phyloP scores from a whole-genome alignment of 2,888 invertebrate genomes.

The Mimachlamys varia region DNA sequence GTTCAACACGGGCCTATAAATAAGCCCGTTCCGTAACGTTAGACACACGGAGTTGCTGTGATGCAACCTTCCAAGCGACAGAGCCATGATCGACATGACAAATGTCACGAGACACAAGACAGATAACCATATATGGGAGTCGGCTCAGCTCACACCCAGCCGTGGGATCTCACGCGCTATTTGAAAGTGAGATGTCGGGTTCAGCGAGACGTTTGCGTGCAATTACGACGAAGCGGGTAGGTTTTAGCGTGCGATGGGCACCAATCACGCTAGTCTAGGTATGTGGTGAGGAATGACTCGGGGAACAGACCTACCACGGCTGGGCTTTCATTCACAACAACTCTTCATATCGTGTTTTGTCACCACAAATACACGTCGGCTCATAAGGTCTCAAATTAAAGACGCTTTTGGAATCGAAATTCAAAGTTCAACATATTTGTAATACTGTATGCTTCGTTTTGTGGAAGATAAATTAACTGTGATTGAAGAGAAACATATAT shows the following conservation, averaged over 20 bases:
- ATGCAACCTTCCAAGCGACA: constrained; percentile 22
- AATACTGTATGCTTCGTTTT: neutral
- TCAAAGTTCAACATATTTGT: neutral
- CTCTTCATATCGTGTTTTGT: neutral
- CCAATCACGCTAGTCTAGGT: constrained; percentile 19
- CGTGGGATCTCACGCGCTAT: constrained; percentile 5
- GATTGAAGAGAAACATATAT: neutral
- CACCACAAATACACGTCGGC: neutral
- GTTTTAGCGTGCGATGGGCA: neutral
- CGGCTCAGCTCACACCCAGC: neutral
- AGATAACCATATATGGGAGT: neutral
- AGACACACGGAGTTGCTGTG: neutral
- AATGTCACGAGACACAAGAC: neutral
- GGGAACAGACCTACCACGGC: neutral
- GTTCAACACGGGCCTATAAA: constrained; percentile 16
- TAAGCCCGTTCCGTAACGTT: neutral
- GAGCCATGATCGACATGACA: constrained; percentile 31
- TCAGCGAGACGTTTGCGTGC: constrained; percentile 8
- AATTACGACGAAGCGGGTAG: neutral
- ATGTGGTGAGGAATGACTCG: neutral
- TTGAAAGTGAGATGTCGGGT: constrained; percentile 31
- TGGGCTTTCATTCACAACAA: neutral
- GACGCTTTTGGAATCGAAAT: neutral
- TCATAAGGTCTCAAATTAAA: neutral
- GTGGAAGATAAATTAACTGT: neutral